phyloP scores from a whole-genome alignment of 2,113 vertebrate species.

The Willisornis vidua region DNA sequence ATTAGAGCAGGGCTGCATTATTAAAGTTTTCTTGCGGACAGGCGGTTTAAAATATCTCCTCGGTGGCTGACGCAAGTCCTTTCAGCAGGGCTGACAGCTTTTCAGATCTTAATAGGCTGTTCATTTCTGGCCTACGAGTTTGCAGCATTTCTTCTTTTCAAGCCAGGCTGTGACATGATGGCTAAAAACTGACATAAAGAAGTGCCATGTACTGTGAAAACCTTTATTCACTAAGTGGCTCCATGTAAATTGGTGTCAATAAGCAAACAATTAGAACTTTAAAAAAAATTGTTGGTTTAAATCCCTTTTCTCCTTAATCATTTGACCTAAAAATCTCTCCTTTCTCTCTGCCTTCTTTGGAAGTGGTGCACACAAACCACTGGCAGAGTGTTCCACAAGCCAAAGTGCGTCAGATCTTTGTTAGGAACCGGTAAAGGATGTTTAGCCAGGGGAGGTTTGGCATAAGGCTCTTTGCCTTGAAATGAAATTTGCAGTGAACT shows the following conservation, averaged over 20 bases:
- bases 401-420: conserved; percentile 1
- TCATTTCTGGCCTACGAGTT: conserved; percentile 80
- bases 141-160: conserved; percentile 76
- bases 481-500: neutral
- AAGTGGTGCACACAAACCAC: neutral
- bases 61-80: conserved; percentile 85
- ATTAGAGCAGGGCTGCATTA: conserved; percentile 87
- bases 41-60: conserved; percentile 87
- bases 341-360: conserved; percentile 35
- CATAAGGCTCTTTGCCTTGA: neutral
- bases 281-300: conserved; percentile 64
- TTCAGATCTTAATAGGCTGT: conserved; percentile 90
- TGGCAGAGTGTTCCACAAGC: neutral
- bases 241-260: conserved; percentile 71
- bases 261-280: conserved; percentile 76
- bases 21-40: conserved; percentile 87
- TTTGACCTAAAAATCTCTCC: conserved; percentile 62
- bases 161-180: conserved; percentile 74
- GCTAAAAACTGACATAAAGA: conserved; percentile 73
- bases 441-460: neutral
- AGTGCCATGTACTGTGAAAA: conserved; percentile 60
- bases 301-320: conserved; percentile 40
- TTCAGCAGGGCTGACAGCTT: conserved; percentile 87
- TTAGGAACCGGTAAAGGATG: neutral
- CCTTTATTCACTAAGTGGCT: conserved; percentile 69